Percentiles rank a stretch among this genome's conserved stretches.
phyloP scores from a whole-genome alignment of 2,888 invertebrate genomes.

The Drosophila pseudotalamancana region DNA sequence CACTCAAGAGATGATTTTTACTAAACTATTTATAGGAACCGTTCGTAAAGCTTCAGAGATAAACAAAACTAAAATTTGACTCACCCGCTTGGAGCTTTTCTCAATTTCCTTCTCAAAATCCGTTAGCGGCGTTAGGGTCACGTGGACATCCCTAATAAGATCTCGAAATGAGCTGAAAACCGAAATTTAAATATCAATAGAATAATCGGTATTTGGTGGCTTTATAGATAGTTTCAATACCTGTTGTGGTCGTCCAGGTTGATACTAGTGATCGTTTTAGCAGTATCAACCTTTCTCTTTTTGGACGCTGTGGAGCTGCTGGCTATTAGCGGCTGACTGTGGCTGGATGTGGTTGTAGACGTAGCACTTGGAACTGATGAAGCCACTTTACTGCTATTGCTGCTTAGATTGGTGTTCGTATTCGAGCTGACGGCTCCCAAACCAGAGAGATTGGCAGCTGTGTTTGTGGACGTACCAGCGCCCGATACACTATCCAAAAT shows the following conservation, averaged over 20 bases:
- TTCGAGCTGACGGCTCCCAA: conserved; percentile 33
- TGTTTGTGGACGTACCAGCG: conserved; percentile 62
- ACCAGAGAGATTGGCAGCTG: conserved; percentile 2
- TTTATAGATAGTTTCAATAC: conserved; percentile 48
- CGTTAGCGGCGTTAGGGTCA: conserved; percentile 82
- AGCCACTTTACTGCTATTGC: conserved; percentile 21
- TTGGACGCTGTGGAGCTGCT: conserved; percentile 70
- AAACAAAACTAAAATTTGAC: conserved; percentile 42
- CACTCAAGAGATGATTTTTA: conserved; percentile 42
- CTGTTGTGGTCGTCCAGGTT: conserved; percentile 80
- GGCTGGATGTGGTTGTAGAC: conserved; percentile 42
- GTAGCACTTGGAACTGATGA: conserved; percentile 23
- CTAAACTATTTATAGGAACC: conserved; percentile 38
- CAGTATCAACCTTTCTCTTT: conserved; percentile 82
- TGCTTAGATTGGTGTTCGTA: conserved; percentile 48
- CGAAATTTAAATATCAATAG: not conserved
- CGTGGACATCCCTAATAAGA: conserved; percentile 83
- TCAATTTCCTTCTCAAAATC: conserved; percentile 83
- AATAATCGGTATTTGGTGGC: not conserved
- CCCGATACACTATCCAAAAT: conserved; percentile 47
- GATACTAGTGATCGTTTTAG: conserved; percentile 57
- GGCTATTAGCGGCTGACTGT: conserved; percentile 20
- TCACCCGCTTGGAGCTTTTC: conserved; percentile 82
- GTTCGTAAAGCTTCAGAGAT: conserved; percentile 2
- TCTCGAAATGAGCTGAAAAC: conserved; percentile 79